These are phyloP conservation scores for Chrysolina americana DNA, from an alignment of 2,888 invertebrate species.

Conservation along the genomic window DNA sequence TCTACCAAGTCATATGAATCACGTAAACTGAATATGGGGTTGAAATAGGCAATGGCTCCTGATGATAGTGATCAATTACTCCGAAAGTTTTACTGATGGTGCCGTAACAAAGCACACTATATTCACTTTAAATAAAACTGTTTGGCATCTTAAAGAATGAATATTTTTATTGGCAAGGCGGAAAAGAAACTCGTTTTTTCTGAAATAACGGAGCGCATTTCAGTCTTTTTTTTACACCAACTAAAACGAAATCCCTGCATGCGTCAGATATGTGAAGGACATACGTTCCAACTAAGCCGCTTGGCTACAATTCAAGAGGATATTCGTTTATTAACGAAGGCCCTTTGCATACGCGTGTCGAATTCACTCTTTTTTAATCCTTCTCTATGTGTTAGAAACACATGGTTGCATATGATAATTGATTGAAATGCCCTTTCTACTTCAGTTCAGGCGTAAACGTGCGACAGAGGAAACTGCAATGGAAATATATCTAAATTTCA, in stretches of 20 bases:
- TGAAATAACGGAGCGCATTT: not conserved
- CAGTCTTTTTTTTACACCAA: not conserved
- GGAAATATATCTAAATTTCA: slow-evolving; percentile 7
- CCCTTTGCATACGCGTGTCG: slow-evolving; percentile 59
- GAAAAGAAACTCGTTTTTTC: not conserved
- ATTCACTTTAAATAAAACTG: too few species aligned
- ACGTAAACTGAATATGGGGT: too few species aligned
- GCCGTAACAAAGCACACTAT: too few species aligned
- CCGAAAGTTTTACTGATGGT: too few species aligned
- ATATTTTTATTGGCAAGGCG: not conserved
- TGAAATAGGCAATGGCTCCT: too few species aligned
- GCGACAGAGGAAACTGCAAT: slow-evolving; percentile 3
- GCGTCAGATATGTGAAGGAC: slow-evolving; percentile 24
- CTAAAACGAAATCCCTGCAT: slow-evolving; percentile 28
- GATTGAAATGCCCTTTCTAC: slow-evolving; percentile 40
- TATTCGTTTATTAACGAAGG: slow-evolving; percentile 45
- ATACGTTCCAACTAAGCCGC: slow-evolving; percentile 40
- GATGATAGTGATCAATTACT: too few species aligned
- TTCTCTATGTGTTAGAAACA: slow-evolving; percentile 57
- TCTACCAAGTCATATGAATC: too few species aligned
- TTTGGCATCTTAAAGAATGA: too few species aligned
- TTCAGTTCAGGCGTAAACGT: slow-evolving; percentile 18
- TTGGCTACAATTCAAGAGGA: slow-evolving; percentile 44
- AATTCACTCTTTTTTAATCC: slow-evolving; percentile 59
- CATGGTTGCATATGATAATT: slow-evolving; percentile 59